Conservation (phyloP, 2,113 vertebrate species). For the Fukomys damarensis region DNA sequence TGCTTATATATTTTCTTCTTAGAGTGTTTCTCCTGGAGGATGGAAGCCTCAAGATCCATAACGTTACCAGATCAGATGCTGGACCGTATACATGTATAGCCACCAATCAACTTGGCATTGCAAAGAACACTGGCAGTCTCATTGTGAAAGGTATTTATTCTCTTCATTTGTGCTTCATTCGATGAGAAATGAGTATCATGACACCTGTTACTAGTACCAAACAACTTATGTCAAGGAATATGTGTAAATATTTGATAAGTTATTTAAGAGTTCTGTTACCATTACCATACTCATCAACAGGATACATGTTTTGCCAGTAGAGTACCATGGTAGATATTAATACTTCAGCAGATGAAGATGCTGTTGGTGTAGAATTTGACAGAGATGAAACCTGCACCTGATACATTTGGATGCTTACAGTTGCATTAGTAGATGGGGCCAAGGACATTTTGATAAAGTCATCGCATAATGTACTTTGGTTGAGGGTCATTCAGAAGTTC, state of each 20-base stretch:
- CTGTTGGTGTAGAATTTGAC: no score
- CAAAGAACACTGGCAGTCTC: conserved; percentile 89
- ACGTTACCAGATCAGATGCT: conserved; percentile 88
- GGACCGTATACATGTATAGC: conserved; percentile 91
- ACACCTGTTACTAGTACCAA: background rate
- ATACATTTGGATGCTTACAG: background rate
- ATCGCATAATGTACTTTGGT: background rate
- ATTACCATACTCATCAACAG: background rate
- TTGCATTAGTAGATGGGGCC: background rate
- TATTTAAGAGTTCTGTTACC: background rate
- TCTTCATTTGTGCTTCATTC: background rate
- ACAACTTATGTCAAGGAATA: no score
- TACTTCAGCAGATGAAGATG: background rate
- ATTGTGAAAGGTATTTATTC: conserved; percentile 91
- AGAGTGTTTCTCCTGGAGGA: conserved; percentile 86
- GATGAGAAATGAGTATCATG: background rate
- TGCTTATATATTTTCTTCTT: background rate
- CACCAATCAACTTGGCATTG: conserved; percentile 90
- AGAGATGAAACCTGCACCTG: background rate
- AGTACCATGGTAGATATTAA: background rate
- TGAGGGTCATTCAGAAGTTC: background rate
- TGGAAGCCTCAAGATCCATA: conserved; percentile 90
- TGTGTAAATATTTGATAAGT: background rate
- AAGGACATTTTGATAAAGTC: background rate
- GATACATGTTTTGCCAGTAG: no score